phyloP scores from a whole-genome alignment of 2,888 invertebrate species.

The Harpagoxenus sublaevis region DNA sequence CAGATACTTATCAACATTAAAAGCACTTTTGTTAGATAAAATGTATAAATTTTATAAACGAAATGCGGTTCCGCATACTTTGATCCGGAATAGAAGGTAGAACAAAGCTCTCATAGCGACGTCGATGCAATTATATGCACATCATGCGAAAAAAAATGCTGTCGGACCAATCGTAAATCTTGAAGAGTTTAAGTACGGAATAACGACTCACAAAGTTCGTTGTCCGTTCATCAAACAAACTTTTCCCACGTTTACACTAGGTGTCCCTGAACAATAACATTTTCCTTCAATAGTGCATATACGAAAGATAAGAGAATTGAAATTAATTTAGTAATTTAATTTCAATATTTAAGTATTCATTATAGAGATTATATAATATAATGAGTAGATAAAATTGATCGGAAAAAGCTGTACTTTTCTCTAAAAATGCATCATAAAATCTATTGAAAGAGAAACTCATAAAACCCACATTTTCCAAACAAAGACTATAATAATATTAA shows the following conservation, averaged over 20 bases:
- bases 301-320: background rate
- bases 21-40: background rate
- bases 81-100: background rate
- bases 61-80: slow-evolving; percentile 1
- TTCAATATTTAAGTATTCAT: background rate
- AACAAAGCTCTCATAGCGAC: background rate
- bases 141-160: slow-evolving; percentile 6
- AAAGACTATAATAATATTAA: background rate
- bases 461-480: background rate
- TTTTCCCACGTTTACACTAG: background rate
- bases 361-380: background rate
- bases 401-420: background rate
- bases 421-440: background rate
- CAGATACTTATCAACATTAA: background rate
- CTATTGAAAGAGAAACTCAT: background rate
- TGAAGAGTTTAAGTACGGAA: background rate
- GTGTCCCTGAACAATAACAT: background rate
- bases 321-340: background rate
- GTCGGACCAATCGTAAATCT: slow-evolving; percentile 29
- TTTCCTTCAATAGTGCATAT: background rate
- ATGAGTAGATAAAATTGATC: background rate
- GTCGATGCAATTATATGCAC: slow-evolving; percentile 5
- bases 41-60: slow-evolving; percentile 22
- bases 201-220: background rate
- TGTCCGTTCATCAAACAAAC: background rate